Conservation (phyloP, 2,113 vertebrate genomes). For the Centropus bengalensis region DNA sequence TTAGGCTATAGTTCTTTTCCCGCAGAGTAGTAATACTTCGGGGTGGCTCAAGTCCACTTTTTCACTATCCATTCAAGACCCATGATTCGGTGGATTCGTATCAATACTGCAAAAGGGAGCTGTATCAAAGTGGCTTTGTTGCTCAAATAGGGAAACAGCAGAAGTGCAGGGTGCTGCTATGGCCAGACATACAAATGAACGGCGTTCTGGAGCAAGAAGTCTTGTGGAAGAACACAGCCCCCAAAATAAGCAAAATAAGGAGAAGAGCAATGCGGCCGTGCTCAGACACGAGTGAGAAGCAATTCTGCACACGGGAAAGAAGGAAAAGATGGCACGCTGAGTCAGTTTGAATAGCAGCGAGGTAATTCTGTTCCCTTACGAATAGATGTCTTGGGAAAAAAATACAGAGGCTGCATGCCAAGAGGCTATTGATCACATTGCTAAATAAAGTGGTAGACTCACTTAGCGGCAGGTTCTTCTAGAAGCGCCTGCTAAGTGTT, state of each 20-base stretch:
- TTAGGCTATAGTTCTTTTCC: neutral
- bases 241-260: accelerated
- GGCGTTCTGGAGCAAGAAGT: neutral
- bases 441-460: conserved; percentile 7
- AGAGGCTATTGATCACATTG: neutral
- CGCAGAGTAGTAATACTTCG: neutral
- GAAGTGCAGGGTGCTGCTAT: neutral
- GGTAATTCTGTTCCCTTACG: neutral
- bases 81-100: neutral
- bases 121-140: neutral
- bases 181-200: neutral
- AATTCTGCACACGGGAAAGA: neutral
- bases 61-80: neutral
- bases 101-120: neutral
- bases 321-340: neutral
- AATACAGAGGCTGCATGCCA: neutral
- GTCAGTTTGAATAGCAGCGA: neutral
- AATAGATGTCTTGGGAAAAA: neutral
- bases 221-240: accelerated
- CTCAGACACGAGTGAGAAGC: neutral
- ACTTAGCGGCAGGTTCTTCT: neutral
- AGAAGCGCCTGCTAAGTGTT: neutral
- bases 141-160: neutral
- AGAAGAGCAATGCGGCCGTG: neutral
- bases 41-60: neutral